Base-by-base conservation (phyloP, 2,888 invertebrate species). In the Gisinianus flammeolus region DNA sequence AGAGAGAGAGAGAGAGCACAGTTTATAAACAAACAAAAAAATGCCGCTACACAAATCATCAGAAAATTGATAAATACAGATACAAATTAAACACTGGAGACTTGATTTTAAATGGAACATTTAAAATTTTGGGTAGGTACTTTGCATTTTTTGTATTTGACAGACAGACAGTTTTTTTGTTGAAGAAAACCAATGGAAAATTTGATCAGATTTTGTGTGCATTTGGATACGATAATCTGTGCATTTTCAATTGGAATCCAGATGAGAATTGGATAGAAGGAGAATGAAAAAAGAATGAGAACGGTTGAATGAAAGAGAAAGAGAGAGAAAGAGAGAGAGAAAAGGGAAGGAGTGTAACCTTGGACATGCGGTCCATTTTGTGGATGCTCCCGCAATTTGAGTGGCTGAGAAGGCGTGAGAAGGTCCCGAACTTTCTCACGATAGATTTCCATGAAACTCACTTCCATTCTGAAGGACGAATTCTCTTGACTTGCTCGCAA, bases 321-420 rank as follows among this genome's bases (percentile, higher is more conserved):
- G 28, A n/a, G 67, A 26, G 31, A 67, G 67, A 30, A 67, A 24
- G 67, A 16, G 12, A 67, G 12, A 31, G 6, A 67, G 8, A 10
- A 30, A n/a, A 31, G 26, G 62, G 22, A 62, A 26, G 62, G 62
- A 62, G 26, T 35, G 10, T 88, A 87, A 93, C 94, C 93, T 88
- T 93, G 92, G 73, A 94, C 93, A 85, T 93, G 93, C 19, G 94
- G 92, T 80, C 94, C 94, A 82, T 89, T 90, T 78, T 90, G 90
- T 0, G 94, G 94, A 88, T 94, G 93, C 87, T 94, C 93, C 77
- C 94, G 88, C 56, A 94, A 91, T 84, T 91, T 91, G n/a, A 94
- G 89, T n/a, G 79, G 62, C 54, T 81, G 83, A 33, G 76, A 77
- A 0, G 88, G 88, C 86, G 83, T 81, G 77, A 94, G 87, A 79